Conservation (phyloP, 2,797 vertebrate species). For the Periparus ater region DNA sequence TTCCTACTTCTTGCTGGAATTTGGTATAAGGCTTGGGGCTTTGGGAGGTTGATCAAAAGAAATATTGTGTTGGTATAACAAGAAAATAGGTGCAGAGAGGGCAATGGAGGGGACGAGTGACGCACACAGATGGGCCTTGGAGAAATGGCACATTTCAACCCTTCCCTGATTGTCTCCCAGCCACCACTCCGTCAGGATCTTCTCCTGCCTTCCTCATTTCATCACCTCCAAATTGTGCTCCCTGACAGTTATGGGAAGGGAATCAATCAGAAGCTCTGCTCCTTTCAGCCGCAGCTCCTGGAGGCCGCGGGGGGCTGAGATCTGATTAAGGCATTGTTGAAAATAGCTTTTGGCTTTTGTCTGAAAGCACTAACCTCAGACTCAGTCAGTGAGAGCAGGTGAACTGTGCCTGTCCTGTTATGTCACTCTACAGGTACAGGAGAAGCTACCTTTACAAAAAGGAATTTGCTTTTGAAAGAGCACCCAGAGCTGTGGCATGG, state of each 20-base stretch:
- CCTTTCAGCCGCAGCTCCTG: background rate
- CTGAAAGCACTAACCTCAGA: background rate
- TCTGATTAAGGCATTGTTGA: constrained; percentile 5
- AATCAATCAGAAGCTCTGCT: background rate
- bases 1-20: background rate
- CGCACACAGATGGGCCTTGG: background rate
- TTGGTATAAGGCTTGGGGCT: background rate
- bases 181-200: background rate
- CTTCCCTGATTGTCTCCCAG: background rate
- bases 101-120: background rate
- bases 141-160: background rate
- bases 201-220: background rate
- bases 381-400: background rate
- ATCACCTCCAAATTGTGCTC: background rate
- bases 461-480: background rate
- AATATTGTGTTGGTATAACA: background rate
- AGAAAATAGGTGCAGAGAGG: background rate
- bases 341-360: background rate
- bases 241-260: background rate
- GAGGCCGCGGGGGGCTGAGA: background rate
- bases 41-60: background rate
- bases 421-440: background rate
- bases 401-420: background rate
- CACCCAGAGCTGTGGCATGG: background rate
- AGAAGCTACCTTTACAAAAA: background rate